These are phyloP conservation scores for Myotis findleyi DNA, from an alignment of 2,797 vertebrate genomes.

Conservation along the genomic window DNA sequence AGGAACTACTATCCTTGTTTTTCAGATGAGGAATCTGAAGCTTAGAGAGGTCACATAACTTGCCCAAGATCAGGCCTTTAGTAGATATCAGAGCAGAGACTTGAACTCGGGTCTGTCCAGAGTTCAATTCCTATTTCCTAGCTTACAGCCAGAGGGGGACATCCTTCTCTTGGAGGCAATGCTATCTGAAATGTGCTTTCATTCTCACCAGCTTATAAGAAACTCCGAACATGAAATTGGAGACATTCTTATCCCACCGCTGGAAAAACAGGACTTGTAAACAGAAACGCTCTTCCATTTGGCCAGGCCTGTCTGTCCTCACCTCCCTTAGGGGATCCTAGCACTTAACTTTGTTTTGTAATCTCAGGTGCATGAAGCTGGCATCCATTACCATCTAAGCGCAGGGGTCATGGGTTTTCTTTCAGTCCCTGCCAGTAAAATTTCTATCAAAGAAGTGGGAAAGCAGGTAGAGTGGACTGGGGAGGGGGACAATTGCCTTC, in stretches of 20 bases:
- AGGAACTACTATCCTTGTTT: neutral
- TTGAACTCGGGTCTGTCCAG: neutral
- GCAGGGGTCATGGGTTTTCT: neutral
- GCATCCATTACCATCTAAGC: neutral
- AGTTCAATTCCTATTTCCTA: neutral
- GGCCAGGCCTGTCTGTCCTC: neutral
- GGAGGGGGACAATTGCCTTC: neutral
- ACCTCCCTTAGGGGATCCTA: conserved; percentile 66
- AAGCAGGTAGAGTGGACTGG: neutral
- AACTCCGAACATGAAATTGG: conserved; percentile 2
- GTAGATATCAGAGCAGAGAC: conserved; percentile 10
- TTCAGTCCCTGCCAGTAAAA: neutral
- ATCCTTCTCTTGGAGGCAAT: neutral
- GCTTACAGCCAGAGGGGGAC: neutral
- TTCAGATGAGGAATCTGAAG: conserved; percentile 36
- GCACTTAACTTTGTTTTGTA: conserved; percentile 75
- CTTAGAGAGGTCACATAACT: neutral
- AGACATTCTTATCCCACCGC: neutral
- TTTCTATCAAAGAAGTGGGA: neutral
- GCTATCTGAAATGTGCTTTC: conserved; percentile 12
- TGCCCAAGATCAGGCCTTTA: neutral
- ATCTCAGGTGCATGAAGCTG: conserved; percentile 31
- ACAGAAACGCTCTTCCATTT: conserved; percentile 35
- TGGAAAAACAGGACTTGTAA: conserved; percentile 1
- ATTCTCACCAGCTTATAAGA: neutral